Conservation (phyloP, 37 sponge, comb jelly and placozoan species). For the Geodia barretti region DNA sequence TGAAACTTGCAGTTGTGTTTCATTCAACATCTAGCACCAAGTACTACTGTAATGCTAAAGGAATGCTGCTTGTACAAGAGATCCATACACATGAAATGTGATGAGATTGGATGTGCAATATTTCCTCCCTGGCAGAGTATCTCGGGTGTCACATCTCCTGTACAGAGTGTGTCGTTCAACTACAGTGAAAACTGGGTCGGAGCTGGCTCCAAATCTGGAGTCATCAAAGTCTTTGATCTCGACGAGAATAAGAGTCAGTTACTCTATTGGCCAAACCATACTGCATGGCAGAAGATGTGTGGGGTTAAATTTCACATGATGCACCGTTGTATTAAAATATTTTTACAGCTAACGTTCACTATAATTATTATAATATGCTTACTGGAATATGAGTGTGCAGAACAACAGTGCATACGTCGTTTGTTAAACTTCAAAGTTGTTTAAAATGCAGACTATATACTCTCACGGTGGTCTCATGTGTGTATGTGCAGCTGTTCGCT, state of each 20-base stretch:
- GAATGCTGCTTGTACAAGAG: no score
- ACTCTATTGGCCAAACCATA: neutral
- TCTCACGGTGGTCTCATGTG: neutral
- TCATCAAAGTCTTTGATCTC: slow-evolving; percentile 92
- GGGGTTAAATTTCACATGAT: no score
- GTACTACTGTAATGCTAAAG: no score
- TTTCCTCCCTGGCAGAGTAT: no score
- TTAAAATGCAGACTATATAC: neutral
- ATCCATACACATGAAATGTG: neutral
- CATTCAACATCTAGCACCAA: neutral
- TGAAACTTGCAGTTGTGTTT: no score
- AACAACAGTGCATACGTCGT: no score
- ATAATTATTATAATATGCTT: no score
- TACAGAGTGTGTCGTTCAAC: slow-evolving; percentile 92
- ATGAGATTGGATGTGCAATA: neutral
- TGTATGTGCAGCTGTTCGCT: slow-evolving; percentile 73
- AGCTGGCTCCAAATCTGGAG: slow-evolving; percentile 91
- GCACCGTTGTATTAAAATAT: no score
- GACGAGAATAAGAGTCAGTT: slow-evolving; percentile 76
- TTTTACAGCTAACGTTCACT: no score
- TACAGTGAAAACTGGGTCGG: slow-evolving; percentile 84
- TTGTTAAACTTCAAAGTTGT: no score
- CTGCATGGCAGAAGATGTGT: no score
- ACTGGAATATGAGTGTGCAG: no score
- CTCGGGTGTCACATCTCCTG: slow-evolving; percentile 86